A percentile compares a stretch with the other conserved stretches of the same genome.
phyloP scores from a whole-genome alignment of 1,140 invertebrate species.

The Habropoda laboriosa region DNA sequence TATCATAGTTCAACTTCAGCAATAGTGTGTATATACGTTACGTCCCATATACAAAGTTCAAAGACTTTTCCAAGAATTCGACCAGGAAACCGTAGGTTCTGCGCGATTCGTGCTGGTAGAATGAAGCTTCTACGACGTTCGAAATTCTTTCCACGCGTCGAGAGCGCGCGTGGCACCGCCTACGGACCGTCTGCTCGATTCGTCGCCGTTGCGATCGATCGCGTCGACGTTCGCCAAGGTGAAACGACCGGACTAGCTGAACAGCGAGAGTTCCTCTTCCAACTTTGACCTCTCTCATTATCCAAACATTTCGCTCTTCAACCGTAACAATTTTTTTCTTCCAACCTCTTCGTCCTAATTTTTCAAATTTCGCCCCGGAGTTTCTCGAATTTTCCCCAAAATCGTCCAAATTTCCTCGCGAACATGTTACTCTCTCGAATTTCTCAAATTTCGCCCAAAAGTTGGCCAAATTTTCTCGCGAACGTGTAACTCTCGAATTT shows the following conservation, averaged over 20 bases:
- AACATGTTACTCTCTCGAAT: too few relatives aligned
- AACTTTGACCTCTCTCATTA: conserved; percentile 45
- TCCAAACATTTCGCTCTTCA: too few relatives aligned
- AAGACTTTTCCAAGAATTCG: neutral
- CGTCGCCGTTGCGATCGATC: conserved; percentile 45
- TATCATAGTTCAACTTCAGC: too few relatives aligned
- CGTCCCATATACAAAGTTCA: too few relatives aligned
- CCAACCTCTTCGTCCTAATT: neutral
- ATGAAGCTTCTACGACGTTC: neutral
- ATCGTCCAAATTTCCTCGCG: too few relatives aligned
- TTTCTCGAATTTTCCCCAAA: too few relatives aligned
- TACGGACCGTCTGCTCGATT: neutral
- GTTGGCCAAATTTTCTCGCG: too few relatives aligned
- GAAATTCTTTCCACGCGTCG: neutral
- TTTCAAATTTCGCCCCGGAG: too few relatives aligned
- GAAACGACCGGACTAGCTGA: conserved; percentile 27
- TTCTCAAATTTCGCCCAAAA: too few relatives aligned
- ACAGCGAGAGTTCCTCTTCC: conserved; percentile 36
- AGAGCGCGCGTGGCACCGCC: conserved; percentile 12
- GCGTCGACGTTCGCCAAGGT: conserved; percentile 50
- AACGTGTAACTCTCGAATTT: too few relatives aligned
- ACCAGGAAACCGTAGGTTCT: neutral
- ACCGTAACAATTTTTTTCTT: too few relatives aligned
- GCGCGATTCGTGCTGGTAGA: neutral
- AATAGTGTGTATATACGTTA: too few relatives aligned